These are phyloP conservation scores for Frankliniella fusca DNA, from an alignment of 2,888 invertebrate species.

Conservation along the genomic window DNA sequence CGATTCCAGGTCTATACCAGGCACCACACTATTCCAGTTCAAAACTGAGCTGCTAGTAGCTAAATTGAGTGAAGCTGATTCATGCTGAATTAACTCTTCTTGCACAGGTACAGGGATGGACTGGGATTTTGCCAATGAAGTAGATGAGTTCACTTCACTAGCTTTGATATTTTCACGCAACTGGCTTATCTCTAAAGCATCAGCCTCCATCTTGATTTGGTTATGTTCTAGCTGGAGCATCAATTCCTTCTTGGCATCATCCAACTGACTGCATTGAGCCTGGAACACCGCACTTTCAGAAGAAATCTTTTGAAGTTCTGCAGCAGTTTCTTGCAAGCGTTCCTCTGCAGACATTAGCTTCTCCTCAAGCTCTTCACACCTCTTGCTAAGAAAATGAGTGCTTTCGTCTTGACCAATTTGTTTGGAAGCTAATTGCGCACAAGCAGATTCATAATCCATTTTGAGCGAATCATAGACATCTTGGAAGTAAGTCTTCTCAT, in stretches of 20 bases:
- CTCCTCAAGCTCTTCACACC: conserved; percentile 32
- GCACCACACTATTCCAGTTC: not conserved
- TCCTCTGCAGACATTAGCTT: conserved; percentile 39
- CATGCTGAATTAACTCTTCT: not conserved
- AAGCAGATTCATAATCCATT: conserved; percentile 27
- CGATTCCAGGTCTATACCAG: not conserved
- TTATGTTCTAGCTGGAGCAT: not conserved
- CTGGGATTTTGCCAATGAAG: not conserved
- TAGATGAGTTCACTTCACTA: not conserved
- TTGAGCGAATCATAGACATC: conserved; percentile 29
- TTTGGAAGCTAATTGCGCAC: not conserved
- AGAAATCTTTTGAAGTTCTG: not conserved
- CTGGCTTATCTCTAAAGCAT: not conserved
- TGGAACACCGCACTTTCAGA: not conserved
- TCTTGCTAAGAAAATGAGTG: not conserved
- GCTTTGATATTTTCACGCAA: not conserved
- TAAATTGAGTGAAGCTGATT: not conserved
- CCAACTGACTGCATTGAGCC: not conserved
- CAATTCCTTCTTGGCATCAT: not conserved
- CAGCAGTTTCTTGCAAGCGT: conserved; percentile 42
- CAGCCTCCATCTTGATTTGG: not conserved
- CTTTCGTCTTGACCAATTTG: conserved; percentile 31
- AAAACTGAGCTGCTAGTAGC: not conserved
- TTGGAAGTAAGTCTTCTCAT: conserved; percentile 26
- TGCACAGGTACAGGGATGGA: not conserved